Evolutionary conservation across 2,113 vertebrate species (phyloP).

Genomic region (Hepsetus odoe): DNA sequence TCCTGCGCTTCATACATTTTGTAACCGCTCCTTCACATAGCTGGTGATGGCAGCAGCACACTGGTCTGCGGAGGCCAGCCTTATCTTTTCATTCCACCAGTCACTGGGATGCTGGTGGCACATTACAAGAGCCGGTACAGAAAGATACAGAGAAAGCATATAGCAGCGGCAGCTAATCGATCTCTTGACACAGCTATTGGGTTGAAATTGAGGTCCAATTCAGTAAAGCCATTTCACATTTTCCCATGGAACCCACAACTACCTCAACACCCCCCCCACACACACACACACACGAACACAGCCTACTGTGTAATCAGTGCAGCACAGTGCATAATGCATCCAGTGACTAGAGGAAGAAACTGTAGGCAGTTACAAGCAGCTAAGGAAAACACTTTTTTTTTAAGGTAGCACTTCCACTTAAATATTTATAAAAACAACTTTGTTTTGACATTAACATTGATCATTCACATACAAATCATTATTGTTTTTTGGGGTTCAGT

Average conservation of each 20-base stretch:
- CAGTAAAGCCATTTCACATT: constrained; percentile 8
- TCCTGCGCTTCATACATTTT: constrained; percentile 51
- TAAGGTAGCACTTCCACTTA: too few species aligned
- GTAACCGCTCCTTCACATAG: constrained; percentile 46
- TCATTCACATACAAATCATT: too few species aligned
- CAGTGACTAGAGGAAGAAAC: background rate
- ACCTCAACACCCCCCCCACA: background rate
- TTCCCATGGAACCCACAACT: too few species aligned
- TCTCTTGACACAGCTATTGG: constrained; percentile 17
- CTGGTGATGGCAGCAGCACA: constrained; percentile 9
- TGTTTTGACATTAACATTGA: too few species aligned
- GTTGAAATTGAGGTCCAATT: constrained; percentile 25
- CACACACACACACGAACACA: too few species aligned
- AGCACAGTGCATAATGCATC: constrained; percentile 7
- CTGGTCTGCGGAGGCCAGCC: background rate
- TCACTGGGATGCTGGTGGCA: constrained; percentile 6
- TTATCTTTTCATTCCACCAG: constrained; percentile 31
- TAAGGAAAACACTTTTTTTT: too few species aligned
- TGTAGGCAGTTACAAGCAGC: background rate
- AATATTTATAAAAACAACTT: too few species aligned
- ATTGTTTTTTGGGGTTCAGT: too few species aligned
- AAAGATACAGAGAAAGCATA: constrained; percentile 9
- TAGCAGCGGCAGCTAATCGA: constrained; percentile 19
- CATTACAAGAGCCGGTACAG: background rate
- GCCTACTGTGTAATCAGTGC: background rate